Base-by-base conservation (phyloP, 1,140 invertebrate species). In the Ceratina australensis region DNA sequence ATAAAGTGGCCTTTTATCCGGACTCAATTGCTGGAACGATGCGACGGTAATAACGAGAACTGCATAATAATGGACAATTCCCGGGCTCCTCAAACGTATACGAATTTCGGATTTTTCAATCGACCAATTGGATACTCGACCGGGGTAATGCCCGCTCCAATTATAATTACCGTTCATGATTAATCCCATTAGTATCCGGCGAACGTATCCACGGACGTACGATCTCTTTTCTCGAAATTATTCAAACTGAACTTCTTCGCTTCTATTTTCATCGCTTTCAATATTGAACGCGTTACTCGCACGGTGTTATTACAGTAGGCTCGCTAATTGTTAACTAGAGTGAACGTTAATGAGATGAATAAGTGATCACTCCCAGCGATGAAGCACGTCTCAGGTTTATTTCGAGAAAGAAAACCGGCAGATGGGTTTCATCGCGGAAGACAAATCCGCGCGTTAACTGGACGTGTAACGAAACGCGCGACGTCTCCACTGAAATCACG, bases 381-480 rank as follows among this genome's bases (percentile, higher is more conserved):
- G 26, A 16, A 63, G 60, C 15, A 3, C 42, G 24, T 18, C 15
- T 61, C 72, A 3, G 26, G 49, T 75, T 61, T 69, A 76, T 76
- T 79, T 69, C 12, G 2, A 42, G 65, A 1, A 4, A 12, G 65
- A 10, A 75, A 66, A 61, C n/a, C 24, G 20, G 57, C 50, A 2
- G 73, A 18, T 66, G 24, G 71, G 13, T 79, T 75, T 76, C 65
- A 50, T 63, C 65, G 57, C 10, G 24, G 24, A 64, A 76, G 72
- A 69, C 72, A 80, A 76, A 80, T 76, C 73, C 59, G 16, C 59
- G 64, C 50, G 78, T 80, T 80, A 80, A 80, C 65, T 42, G 64
- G 65, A 76, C 73, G 65, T 64, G 78, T 57, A 80, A 80, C 72
- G 73, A 76, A 80, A 76, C 56, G 50, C 18, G 59, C 22, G 50